A percentile compares a stretch with the other conserved stretches of the same genome.
These are phyloP conservation scores for Lindbergichthys nudifrons DNA, from an alignment of 2,797 vertebrate genomes.

Conservation along the genomic window DNA sequence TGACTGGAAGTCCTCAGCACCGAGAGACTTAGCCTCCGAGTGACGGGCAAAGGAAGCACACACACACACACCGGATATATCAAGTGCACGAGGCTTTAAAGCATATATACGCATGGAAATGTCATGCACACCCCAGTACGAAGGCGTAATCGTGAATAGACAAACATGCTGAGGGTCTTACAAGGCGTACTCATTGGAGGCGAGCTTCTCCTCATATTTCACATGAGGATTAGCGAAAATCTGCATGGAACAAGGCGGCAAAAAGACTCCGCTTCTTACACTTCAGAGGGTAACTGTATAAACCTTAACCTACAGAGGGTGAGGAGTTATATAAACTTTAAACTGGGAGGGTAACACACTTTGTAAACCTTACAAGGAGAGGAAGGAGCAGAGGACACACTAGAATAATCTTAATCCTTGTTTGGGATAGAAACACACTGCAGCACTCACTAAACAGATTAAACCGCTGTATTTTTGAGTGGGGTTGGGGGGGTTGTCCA, in stretches of 20 bases:
- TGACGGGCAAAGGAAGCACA: slow-evolving; percentile 37
- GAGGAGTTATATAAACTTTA: slow-evolving; percentile 54
- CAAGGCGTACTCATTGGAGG: slow-evolving; percentile 64
- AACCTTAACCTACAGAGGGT: slow-evolving; percentile 49
- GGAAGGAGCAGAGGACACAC: slow-evolving; percentile 12
- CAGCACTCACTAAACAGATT: slow-evolving; percentile 20
- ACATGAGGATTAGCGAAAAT: slow-evolving; percentile 75
- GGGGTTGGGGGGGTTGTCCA: too few relatives aligned
- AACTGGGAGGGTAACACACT: slow-evolving; percentile 13
- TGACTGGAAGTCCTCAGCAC: slow-evolving; percentile 58
- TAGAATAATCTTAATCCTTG: slow-evolving; percentile 27
- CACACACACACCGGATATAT: slow-evolving; percentile 11
- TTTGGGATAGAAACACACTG: slow-evolving; percentile 24
- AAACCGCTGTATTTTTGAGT: background rate
- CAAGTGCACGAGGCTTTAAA: slow-evolving; percentile 34
- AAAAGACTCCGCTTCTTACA: slow-evolving; percentile 30
- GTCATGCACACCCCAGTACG: slow-evolving; percentile 33
- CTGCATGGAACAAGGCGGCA: slow-evolving; percentile 58
- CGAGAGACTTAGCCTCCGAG: slow-evolving; percentile 58
- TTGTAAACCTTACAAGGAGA: slow-evolving; percentile 21
- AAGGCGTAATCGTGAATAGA: slow-evolving; percentile 63
- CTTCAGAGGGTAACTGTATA: slow-evolving; percentile 40
- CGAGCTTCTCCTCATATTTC: slow-evolving; percentile 65
- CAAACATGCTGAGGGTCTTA: slow-evolving; percentile 72
- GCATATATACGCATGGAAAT: slow-evolving; percentile 27